Conservation (phyloP, 2,113 vertebrate genomes). For the Chitala chitala region DNA sequence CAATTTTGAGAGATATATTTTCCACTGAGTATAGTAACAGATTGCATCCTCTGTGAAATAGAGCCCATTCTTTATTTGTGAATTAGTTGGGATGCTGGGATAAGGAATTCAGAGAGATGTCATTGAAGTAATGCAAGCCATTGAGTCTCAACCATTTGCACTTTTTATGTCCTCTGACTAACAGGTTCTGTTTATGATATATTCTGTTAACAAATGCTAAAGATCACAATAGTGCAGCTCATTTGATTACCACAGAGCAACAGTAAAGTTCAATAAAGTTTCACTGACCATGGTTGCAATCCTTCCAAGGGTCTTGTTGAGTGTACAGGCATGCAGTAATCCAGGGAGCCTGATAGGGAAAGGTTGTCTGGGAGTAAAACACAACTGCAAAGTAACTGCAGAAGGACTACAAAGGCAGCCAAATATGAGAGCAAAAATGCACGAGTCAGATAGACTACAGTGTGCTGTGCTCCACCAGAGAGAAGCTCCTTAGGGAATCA, state of each 20-base stretch:
- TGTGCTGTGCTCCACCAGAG: background rate
- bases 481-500: background rate
- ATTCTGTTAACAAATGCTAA: background rate
- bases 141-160: background rate
- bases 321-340: slow-evolving; percentile 46
- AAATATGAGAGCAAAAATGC: background rate
- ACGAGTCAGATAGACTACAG: background rate
- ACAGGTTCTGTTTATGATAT: background rate
- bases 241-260: background rate
- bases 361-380: background rate
- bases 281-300: slow-evolving; percentile 48
- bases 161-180: background rate
- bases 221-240: background rate
- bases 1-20: no score
- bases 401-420: background rate
- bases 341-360: slow-evolving; percentile 27
- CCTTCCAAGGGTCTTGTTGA: slow-evolving; percentile 17
- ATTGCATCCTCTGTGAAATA: no score
- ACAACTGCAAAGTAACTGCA: background rate
- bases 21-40: no score
- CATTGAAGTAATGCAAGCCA: background rate
- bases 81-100: background rate
- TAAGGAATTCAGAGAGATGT: background rate
- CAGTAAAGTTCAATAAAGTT: slow-evolving; percentile 5
- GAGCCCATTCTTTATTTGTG: no score